A percentile compares a stretch with the other conserved stretches of the same genome.
These are phyloP conservation scores for Alviniconcha strummeri DNA, from an alignment of 2,888 invertebrate genomes.

Conservation along the genomic window DNA sequence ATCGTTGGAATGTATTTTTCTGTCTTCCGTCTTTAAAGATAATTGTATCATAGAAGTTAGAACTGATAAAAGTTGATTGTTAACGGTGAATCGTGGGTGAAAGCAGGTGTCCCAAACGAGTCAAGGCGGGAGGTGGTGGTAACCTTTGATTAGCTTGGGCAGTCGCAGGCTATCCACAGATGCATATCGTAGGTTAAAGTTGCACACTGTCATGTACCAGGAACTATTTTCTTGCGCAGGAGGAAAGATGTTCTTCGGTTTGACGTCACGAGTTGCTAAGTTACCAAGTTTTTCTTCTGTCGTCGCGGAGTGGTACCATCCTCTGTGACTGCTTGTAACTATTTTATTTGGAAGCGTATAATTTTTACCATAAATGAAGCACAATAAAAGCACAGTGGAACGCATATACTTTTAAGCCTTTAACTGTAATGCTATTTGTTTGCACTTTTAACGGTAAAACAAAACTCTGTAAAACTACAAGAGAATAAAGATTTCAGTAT, in stretches of 20 bases:
- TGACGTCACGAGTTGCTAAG: slow-evolving; percentile 59
- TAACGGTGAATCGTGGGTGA: neutral
- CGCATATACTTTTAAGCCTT: no score
- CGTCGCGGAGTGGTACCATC: slow-evolving; percentile 40
- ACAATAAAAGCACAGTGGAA: no score
- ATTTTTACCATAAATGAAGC: no score
- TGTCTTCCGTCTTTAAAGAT: slow-evolving; percentile 8
- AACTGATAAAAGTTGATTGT: slow-evolving; percentile 23
- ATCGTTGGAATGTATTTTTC: slow-evolving; percentile 26
- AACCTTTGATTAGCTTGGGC: neutral
- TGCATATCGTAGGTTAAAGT: slow-evolving; percentile 38
- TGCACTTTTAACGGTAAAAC: no score
- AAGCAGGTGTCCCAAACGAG: neutral
- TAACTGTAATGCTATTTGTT: no score
- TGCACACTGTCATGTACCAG: slow-evolving; percentile 46
- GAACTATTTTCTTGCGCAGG: slow-evolving; percentile 61
- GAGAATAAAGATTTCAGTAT: no score
- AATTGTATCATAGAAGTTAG: slow-evolving; percentile 1
- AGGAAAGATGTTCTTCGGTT: slow-evolving; percentile 49
- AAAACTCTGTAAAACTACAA: no score
- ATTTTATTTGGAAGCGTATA: no score
- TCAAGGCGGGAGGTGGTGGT: neutral
- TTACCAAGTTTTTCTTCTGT: slow-evolving; percentile 50
- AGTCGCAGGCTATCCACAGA: slow-evolving; percentile 11
- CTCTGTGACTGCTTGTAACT: neutral